Percentiles rank a stretch among this genome's conserved stretches.
These are phyloP conservation scores for Oscheius sp. DNA, from an alignment of 2,888 invertebrate species.

Conservation along the genomic window DNA sequence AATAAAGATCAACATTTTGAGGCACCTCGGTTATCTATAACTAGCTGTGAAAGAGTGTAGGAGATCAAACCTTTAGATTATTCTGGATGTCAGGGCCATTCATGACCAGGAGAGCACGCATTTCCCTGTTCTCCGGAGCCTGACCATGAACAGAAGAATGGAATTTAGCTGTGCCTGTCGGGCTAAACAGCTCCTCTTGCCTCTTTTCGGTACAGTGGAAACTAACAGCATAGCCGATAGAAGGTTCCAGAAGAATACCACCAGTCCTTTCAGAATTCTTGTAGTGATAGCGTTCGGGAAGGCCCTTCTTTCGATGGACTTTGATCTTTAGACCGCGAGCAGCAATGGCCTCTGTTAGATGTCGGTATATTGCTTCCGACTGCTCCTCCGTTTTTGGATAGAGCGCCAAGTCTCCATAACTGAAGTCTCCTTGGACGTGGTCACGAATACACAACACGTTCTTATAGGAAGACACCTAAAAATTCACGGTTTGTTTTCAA, in stretches of 20 bases:
- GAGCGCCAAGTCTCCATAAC: conserved; percentile 56
- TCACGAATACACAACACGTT: conserved; percentile 57
- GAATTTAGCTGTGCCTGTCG: conserved; percentile 13
- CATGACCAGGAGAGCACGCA: conserved; percentile 58
- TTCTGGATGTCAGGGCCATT: conserved; percentile 78
- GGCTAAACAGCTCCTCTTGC: conserved; percentile 38
- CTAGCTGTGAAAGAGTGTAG: too few relatives aligned
- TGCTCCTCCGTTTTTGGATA: conserved; percentile 58
- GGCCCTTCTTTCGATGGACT: conserved; percentile 74
- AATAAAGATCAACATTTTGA: conserved; percentile 80
- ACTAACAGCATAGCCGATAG: conserved; percentile 45
- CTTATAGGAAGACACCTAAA: conserved; percentile 45
- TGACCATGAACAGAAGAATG: conserved; percentile 51
- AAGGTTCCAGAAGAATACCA: conserved; percentile 76
- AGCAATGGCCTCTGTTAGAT: conserved; percentile 51
- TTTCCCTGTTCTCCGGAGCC: conserved; percentile 48
- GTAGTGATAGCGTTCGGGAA: conserved; percentile 80
- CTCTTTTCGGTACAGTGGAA: conserved; percentile 45
- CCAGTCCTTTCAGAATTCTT: conserved; percentile 77
- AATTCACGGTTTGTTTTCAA: background rate
- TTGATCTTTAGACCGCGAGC: conserved; percentile 44
- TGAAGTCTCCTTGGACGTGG: conserved; percentile 47
- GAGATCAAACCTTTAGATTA: conserved; percentile 44
- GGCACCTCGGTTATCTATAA: conserved; percentile 76
- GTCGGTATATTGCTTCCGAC: conserved; percentile 41